Conservation (phyloP, 2,888 invertebrate genomes). For the Argynnis bischoffii region DNA sequence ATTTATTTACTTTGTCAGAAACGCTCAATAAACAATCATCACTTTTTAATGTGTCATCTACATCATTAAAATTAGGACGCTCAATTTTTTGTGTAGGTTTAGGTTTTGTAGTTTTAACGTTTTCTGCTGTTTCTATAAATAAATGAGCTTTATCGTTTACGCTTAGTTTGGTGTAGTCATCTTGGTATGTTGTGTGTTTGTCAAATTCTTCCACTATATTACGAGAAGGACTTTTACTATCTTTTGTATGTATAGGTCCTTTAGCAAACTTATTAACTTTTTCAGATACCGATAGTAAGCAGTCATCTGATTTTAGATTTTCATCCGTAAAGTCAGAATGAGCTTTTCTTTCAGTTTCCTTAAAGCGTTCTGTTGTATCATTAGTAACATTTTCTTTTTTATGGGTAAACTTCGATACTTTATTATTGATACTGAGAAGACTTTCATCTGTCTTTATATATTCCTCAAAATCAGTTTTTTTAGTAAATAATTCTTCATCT, state of each 20-base stretch:
- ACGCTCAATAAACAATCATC: constrained; percentile 85
- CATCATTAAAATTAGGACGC: constrained; percentile 78
- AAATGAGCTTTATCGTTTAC: constrained; percentile 86
- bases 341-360: constrained; percentile 61
- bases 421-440: constrained; percentile 81
- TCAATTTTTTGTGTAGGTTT: constrained; percentile 67
- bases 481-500: constrained; percentile 74
- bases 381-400: constrained; percentile 62
- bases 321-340: constrained; percentile 80
- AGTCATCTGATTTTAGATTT: constrained; percentile 82
- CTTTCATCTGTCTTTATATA: constrained; percentile 75
- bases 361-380: constrained; percentile 55
- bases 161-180: constrained; percentile 79
- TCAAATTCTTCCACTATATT: constrained; percentile 77
- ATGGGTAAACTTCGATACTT: constrained; percentile 77
- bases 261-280: constrained; percentile 87
- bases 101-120: constrained; percentile 67
- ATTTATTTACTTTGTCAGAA: constrained; percentile 85
- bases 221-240: constrained; percentile 62
- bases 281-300: constrained; percentile 85
- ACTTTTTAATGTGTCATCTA: constrained; percentile 81
- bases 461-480: constrained; percentile 58
- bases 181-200: constrained; percentile 76
- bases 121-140: constrained; percentile 84
- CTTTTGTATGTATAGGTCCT: constrained; percentile 62